phyloP scores from a whole-genome alignment of 2,797 vertebrate species.

The Novumbra hubbsi region DNA sequence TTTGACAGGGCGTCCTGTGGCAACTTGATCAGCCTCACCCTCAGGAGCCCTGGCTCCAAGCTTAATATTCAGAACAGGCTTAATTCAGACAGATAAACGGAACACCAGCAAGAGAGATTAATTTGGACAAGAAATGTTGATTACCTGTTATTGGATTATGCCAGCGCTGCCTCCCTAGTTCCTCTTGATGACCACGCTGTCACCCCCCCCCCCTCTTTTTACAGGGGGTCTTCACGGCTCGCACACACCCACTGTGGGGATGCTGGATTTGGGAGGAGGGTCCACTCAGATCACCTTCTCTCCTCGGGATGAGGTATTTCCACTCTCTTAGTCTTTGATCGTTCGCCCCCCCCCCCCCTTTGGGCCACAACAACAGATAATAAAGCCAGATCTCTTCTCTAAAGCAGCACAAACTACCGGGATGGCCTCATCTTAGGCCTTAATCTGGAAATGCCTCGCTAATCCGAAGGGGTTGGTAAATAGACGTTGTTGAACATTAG shows the following conservation, averaged over 20 bases:
- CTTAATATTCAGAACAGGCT: constrained; percentile 3
- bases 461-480: constrained; percentile 51
- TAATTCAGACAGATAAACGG: constrained; percentile 14
- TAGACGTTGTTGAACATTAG: constrained; percentile 43
- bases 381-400: constrained; percentile 34
- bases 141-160: constrained; percentile 58
- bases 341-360: too few species aligned
- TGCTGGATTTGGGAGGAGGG: constrained; percentile 92
- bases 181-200: background rate
- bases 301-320: constrained; percentile 80
- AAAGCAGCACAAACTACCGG: constrained; percentile 40
- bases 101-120: constrained; percentile 37
- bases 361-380: constrained; percentile 6
- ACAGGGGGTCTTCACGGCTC: constrained; percentile 78
- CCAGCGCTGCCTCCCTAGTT: background rate
- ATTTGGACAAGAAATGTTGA: constrained; percentile 43
- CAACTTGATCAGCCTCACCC: background rate
- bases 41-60: background rate
- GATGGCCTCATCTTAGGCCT: constrained; percentile 49
- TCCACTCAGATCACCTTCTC: constrained; percentile 96
- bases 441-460: constrained; percentile 59
- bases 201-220: background rate
- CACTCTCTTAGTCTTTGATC: too few species aligned
- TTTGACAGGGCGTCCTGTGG: background rate
- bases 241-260: constrained; percentile 78